phyloP scores from a whole-genome alignment of 2,888 invertebrate species.

The Dasypolia templi region DNA sequence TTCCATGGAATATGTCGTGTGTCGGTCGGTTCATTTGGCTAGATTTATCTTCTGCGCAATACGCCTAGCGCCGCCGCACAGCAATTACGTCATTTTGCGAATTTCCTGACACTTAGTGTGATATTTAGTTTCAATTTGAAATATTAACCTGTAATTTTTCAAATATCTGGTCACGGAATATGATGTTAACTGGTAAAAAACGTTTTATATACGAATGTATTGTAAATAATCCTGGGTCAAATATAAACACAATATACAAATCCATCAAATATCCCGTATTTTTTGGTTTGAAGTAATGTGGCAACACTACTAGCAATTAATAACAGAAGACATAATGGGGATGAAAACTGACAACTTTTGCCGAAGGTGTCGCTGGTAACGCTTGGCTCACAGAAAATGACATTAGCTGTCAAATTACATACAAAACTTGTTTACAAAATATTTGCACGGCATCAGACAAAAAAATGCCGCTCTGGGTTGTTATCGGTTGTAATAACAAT shows the following conservation, averaged over 20 bases:
- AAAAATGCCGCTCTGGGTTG: too few relatives aligned
- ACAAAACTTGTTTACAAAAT: too few relatives aligned
- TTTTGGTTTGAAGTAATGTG: not conserved
- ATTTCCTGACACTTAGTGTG: constrained; percentile 19
- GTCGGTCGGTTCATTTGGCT: constrained; percentile 51
- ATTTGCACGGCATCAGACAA: too few relatives aligned
- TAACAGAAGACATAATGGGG: too few relatives aligned
- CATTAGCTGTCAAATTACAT: too few relatives aligned
- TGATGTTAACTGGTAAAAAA: not conserved
- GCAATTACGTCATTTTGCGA: constrained; percentile 54
- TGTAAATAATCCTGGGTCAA: not conserved
- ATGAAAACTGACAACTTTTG: too few relatives aligned
- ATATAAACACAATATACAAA: not conserved
- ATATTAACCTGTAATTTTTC: constrained; percentile 3
- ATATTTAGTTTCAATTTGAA: not conserved
- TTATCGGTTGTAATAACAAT: too few relatives aligned
- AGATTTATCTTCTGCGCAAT: constrained; percentile 57
- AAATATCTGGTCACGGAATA: not conserved
- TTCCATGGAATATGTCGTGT: constrained; percentile 23
- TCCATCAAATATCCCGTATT: not conserved
- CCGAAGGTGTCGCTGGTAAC: too few relatives aligned
- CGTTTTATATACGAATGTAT: not conserved
- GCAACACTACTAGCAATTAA: not conserved
- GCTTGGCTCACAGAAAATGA: too few relatives aligned
- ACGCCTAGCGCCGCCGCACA: constrained; percentile 27